These are phyloP conservation scores for Mechanitis mazaeus DNA, from an alignment of 2,888 invertebrate genomes.

Conservation along the genomic window DNA sequence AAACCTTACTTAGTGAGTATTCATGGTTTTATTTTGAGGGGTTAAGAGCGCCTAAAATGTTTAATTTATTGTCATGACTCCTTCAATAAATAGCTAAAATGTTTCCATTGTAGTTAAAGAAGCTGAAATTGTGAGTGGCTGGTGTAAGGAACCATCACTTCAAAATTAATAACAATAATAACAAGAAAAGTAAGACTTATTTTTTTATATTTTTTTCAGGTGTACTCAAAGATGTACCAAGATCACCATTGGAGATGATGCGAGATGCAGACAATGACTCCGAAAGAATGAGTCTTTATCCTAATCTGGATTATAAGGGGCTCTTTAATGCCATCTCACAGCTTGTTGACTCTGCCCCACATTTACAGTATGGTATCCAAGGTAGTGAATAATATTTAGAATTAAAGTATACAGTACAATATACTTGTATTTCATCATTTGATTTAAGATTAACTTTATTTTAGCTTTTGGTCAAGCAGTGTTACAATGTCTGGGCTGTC, in stretches of 20 bases:
- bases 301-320: slow-evolving; percentile 97
- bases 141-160: too few species aligned
- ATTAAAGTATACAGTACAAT: too few species aligned
- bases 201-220: slow-evolving; percentile 73
- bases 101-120: too few species aligned
- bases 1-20: slow-evolving; percentile 93
- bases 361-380: slow-evolving; percentile 91
- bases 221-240: slow-evolving; percentile 96
- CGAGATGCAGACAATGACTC: slow-evolving; percentile 91
- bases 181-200: too few species aligned
- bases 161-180: too few species aligned
- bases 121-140: too few species aligned
- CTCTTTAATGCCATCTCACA: slow-evolving; percentile 94
- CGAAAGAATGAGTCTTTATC: slow-evolving; percentile 92
- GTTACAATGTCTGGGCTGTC: slow-evolving; percentile 94
- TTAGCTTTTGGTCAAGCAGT: slow-evolving; percentile 95
- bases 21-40: neutral
- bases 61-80: neutral
- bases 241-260: slow-evolving; percentile 93
- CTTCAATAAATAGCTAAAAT: neutral
- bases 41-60: too few species aligned
- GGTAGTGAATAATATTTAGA: slow-evolving; percentile 63
- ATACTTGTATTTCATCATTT: too few species aligned
- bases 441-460: slow-evolving; percentile 33
- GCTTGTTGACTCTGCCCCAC: slow-evolving; percentile 94